These are phyloP conservation scores for Cygnus buccinator DNA, from an alignment of 2,113 vertebrate genomes.

Conservation along the genomic window DNA sequence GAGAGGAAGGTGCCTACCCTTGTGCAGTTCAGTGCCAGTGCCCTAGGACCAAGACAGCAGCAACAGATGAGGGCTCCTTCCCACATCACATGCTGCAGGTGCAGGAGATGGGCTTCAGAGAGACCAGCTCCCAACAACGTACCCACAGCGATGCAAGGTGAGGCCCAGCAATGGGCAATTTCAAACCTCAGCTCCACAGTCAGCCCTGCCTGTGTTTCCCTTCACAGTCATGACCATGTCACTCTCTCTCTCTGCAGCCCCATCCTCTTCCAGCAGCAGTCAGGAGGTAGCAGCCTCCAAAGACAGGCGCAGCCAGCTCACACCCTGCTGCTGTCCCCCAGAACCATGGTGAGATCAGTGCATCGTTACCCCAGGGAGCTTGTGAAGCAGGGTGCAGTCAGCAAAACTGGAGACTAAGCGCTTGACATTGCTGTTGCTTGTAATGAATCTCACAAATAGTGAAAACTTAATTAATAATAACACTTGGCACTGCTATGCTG, in stretches of 20 bases:
- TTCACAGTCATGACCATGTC: rapidly evolving
- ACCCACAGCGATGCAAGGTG: rapidly evolving
- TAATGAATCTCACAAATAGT: background rate
- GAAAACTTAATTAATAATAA: slow-evolving; percentile 29
- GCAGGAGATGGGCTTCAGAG: rapidly evolving
- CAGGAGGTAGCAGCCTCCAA: rapidly evolving
- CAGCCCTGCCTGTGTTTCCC: background rate
- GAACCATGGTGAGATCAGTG: rapidly evolving
- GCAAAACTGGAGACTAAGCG: background rate
- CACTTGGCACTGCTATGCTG: background rate
- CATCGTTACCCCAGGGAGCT: rapidly evolving
- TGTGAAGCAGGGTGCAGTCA: background rate
- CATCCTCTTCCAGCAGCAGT: background rate
- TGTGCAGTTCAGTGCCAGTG: background rate
- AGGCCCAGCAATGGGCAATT: rapidly evolving
- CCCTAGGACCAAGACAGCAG: background rate
- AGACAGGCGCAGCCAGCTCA: rapidly evolving
- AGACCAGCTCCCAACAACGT: background rate
- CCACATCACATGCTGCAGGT: rapidly evolving
- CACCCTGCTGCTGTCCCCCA: rapidly evolving
- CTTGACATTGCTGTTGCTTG: background rate
- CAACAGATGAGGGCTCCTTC: background rate
- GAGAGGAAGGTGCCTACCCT: background rate
- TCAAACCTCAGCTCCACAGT: background rate
- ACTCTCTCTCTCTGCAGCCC: rapidly evolving